phyloP scores from a whole-genome alignment of 2,888 invertebrate genomes.

The Oscheius myriophilus region DNA sequence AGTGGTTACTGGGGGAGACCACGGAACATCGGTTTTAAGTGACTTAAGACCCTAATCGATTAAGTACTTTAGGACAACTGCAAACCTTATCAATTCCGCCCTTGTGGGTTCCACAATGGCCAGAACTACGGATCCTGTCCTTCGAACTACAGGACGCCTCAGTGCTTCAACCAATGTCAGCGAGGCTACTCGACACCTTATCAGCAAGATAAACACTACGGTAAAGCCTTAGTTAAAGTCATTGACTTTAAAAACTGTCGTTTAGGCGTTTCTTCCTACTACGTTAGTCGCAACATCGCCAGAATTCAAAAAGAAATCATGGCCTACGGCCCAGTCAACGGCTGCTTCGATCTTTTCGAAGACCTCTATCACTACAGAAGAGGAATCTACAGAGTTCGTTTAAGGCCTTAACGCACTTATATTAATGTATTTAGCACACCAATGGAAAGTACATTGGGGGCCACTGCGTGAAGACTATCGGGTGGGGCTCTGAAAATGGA shows the following conservation, averaged over 20 bases:
- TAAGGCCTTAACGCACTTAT: too few relatives aligned
- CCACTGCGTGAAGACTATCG: too few relatives aligned
- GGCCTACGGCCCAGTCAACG: conserved; percentile 83
- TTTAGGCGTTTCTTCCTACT: conserved; percentile 20
- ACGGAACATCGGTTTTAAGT: not conserved
- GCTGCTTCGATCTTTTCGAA: conserved; percentile 85
- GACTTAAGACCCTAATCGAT: too few relatives aligned
- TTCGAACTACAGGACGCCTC: conserved; percentile 77
- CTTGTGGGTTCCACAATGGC: conserved; percentile 75
- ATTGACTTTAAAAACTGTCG: not conserved
- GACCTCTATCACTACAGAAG: conserved; percentile 86
- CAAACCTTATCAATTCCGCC: conserved; percentile 84
- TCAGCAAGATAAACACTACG: conserved; percentile 26
- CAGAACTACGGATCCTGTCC: conserved; percentile 14
- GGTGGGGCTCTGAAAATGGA: too few relatives aligned
- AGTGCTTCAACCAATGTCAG: conserved; percentile 80
- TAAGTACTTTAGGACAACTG: conserved; percentile 76
- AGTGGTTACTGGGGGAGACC: not conserved
- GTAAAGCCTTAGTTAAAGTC: not conserved
- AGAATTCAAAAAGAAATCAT: conserved; percentile 84
- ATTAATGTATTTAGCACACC: too few relatives aligned
- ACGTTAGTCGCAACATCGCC: conserved; percentile 76
- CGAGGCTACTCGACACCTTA: conserved; percentile 38
- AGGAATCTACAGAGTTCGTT: conserved; percentile 73
- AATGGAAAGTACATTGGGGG: too few relatives aligned